Base-by-base conservation (phyloP, 2,113 vertebrate species). In the Bothrops jararaca region DNA sequence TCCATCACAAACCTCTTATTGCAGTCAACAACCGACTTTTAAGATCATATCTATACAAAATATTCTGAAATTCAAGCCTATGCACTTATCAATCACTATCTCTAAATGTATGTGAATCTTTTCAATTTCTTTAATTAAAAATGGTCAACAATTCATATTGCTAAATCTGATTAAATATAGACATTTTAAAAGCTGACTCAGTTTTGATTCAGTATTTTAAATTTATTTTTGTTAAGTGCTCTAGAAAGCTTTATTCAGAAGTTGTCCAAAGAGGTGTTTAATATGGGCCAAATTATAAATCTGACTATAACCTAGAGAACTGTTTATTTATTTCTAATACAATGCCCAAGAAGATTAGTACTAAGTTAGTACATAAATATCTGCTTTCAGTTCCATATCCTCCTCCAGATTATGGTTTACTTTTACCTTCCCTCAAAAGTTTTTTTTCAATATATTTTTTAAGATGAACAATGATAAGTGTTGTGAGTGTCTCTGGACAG, bases 241-340 rank as follows among this genome's bases (percentile, higher is more conserved):
- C 0, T 24, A 48, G 26, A 39, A 85, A 92, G 53, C 85, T 92
- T 89, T 90, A 54, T 90, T 80, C 54, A 86, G 52, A 42, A 85
- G 10, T 85, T 85, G 92, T 89, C 64, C 89, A 34, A 89, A 85
- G 6, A 56, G 9, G 53, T 85, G 39, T 34, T 89, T 89, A 85
- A 92, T 85, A 89, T 57, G 52, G 50, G 42, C 52, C 64, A 89
- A 34, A 39, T 57, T 80, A 89, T 89, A 85, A 92, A 89, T 92
- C 91, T 57, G 64, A 39, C 56, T 89, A 85, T 85, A 92, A 89
- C 54, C 64, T 58, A 85, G 87, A 85, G 48, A n/a, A 74, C 54
- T 86, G 34, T 56, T 89, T 92, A 92, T 85, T 85, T 52, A 92
- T 92, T 85, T 52, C 42, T 90, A 74, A 48, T 42, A 92, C 29